Evolutionary conservation across 35 echinoderm and acorn worm genomes (phyloP).

Genomic region (Amphiura filiformis): DNA sequence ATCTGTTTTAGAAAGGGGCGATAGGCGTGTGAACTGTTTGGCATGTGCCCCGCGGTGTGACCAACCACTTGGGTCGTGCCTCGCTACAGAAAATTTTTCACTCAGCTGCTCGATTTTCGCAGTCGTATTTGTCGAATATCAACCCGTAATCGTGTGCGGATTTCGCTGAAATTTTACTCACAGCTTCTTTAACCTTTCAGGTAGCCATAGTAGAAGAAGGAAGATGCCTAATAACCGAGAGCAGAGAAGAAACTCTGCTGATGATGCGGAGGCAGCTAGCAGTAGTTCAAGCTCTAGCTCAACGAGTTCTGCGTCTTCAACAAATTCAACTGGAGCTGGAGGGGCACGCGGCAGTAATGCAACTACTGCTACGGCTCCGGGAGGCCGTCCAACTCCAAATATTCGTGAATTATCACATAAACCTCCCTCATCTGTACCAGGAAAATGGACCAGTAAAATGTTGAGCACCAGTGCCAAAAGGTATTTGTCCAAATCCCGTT

Average conservation of each 20-base stretch:
- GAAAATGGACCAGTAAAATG: conserved; percentile 23
- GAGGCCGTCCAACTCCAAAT: background rate
- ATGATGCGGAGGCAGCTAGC: background rate
- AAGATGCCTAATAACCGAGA: background rate
- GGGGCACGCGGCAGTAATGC: background rate
- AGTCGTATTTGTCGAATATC: background rate
- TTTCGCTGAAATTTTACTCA: background rate
- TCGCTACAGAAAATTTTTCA: background rate
- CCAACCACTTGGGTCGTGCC: conserved; percentile 4
- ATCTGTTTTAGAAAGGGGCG: background rate
- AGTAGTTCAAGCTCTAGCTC: background rate
- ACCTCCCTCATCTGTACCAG: conserved; percentile 11
- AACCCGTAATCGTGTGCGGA: background rate
- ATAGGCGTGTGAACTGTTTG: conserved; percentile 13
- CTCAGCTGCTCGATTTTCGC: background rate
- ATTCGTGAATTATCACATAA: background rate
- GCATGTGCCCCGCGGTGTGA: background rate
- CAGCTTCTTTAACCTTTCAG: conserved; percentile 1
- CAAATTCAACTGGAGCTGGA: background rate
- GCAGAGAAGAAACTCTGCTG: background rate
- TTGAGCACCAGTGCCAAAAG: conserved; percentile 50
- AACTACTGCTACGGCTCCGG: background rate
- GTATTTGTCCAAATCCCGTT: background rate
- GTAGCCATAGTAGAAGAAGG: background rate
- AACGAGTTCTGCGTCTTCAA: background rate